Percentiles rank a stretch among this genome's conserved stretches.
Conservation (phyloP, 2,888 invertebrate genomes). For the Philhelius pedissequus region DNA sequence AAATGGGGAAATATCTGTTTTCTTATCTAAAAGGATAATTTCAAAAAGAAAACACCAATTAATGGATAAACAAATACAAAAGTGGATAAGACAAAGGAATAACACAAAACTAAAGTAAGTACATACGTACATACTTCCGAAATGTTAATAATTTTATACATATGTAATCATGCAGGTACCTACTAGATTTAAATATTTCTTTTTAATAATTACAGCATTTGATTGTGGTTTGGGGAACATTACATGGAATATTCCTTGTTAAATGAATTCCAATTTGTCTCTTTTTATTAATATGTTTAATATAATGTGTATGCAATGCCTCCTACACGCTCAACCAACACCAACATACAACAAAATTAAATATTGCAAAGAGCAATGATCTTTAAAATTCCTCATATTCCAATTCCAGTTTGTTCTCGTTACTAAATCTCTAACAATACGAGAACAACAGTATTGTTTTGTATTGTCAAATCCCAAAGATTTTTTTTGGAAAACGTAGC, state of each 20-base stretch:
- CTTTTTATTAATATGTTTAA: neutral
- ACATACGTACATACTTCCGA: too few relatives aligned
- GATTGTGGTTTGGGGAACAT: neutral
- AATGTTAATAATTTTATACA: too few relatives aligned
- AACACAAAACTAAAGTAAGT: conserved; percentile 34
- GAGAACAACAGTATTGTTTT: too few relatives aligned
- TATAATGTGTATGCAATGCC: neutral
- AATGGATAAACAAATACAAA: neutral
- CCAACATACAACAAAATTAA: neutral
- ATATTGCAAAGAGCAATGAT: conserved; percentile 59
- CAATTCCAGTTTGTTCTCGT: conserved; percentile 35
- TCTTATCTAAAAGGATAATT: conserved; percentile 53
- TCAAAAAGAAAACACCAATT: neutral
- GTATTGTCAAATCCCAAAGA: neutral
- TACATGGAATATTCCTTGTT: neutral
- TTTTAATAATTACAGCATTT: too few relatives aligned
- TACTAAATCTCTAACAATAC: neutral
- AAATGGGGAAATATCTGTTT: conserved; percentile 51
- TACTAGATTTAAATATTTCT: too few relatives aligned
- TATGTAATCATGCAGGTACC: too few relatives aligned
- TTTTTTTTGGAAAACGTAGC: too few relatives aligned
- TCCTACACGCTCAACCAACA: neutral
- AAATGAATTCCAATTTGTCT: neutral
- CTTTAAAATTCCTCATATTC: conserved; percentile 56
- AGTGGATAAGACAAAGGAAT: conserved; percentile 42